These are phyloP conservation scores for Vollenhovia emeryi DNA, from an alignment of 1,140 invertebrate genomes.

Conservation along the genomic window DNA sequence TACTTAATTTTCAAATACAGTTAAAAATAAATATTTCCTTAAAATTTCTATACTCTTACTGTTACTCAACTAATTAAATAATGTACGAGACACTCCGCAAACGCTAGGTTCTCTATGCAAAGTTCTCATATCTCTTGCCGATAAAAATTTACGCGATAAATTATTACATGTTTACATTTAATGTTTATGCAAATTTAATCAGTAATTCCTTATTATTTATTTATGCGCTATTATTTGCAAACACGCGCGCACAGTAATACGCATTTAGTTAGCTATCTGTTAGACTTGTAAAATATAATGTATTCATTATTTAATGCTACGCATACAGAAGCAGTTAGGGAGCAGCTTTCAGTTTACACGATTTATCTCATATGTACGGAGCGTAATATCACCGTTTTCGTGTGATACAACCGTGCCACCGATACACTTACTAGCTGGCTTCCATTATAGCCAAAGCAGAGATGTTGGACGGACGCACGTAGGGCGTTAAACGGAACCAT, in stretches of 20 bases:
- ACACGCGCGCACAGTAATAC: background rate
- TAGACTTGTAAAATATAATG: constrained; percentile 2
- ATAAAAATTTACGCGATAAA: background rate
- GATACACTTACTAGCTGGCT: constrained; percentile 63
- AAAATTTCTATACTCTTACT: background rate
- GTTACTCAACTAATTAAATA: background rate
- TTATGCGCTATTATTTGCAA: background rate
- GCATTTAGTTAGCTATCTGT: background rate
- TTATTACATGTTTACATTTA: background rate
- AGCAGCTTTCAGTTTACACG: constrained; percentile 27
- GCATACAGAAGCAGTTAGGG: constrained; percentile 11
- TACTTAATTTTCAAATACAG: constrained; percentile 6
- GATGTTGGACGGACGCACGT: constrained; percentile 64
- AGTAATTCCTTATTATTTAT: constrained; percentile 22
- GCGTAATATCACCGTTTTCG: constrained; percentile 34
- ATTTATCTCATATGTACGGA: constrained; percentile 46
- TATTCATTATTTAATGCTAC: constrained; percentile 37
- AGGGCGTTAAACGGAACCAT: constrained; percentile 75
- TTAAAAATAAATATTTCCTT: background rate
- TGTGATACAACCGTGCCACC: constrained; percentile 58
- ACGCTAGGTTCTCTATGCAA: background rate
- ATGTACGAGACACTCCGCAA: background rate
- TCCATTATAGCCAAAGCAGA: constrained; percentile 63
- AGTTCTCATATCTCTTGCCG: background rate
- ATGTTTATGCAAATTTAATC: constrained; percentile 19